These are phyloP conservation scores for Leptodactylus fuscus DNA, from an alignment of 2,113 vertebrate species.

Conservation along the genomic window DNA sequence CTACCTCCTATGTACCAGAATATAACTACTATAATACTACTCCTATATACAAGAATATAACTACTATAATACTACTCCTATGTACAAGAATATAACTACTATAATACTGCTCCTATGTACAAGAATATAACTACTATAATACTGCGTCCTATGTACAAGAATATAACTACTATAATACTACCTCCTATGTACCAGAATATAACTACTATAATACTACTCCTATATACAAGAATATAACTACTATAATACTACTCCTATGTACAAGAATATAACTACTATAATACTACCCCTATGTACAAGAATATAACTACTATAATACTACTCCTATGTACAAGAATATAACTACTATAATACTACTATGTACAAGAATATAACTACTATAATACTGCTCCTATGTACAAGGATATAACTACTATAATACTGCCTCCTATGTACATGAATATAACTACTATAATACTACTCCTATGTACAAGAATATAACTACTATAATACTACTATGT, in stretches of 20 bases:
- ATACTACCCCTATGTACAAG: too few relatives aligned
- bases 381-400: too few relatives aligned
- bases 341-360: too few relatives aligned
- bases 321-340: too few relatives aligned
- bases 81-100: slow-evolving; percentile 2
- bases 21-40: slow-evolving; percentile 8
- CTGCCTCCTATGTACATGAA: background rate
- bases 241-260: background rate
- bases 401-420: background rate
- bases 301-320: too few relatives aligned
- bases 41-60: background rate
- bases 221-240: slow-evolving; percentile 3
- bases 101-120: background rate
- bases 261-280: slow-evolving; percentile 9
- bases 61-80: slow-evolving; percentile 3
- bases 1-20: background rate
- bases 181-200: too few relatives aligned
- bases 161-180: slow-evolving; percentile 16
- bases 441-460: background rate
- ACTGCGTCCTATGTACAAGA: background rate
- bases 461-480: background rate
- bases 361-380: too few relatives aligned
- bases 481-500: background rate
- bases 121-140: slow-evolving; percentile 11
- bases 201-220: background rate